A percentile compares a stretch with the other conserved stretches of the same genome.
phyloP scores from a whole-genome alignment of 2,113 vertebrate genomes.

The Garra rufa region DNA sequence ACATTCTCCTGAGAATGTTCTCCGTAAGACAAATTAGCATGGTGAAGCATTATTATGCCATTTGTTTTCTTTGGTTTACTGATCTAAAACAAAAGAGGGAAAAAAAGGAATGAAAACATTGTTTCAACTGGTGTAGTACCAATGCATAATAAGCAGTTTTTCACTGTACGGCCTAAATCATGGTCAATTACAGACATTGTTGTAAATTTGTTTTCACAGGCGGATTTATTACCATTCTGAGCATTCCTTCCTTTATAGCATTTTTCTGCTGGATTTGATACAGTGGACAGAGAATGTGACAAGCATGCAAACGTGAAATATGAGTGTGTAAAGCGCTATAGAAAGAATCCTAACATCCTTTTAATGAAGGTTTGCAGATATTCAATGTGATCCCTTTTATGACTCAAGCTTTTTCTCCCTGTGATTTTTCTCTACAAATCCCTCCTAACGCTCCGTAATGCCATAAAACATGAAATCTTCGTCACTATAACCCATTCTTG shows the following conservation, averaged over 20 bases:
- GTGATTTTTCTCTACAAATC: constrained; percentile 35
- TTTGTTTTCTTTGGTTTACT: constrained; percentile 17
- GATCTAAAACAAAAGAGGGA: constrained; percentile 4
- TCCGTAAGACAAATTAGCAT: neutral
- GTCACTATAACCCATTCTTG: constrained; percentile 73
- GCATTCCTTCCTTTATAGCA: constrained; percentile 5
- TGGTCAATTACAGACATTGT: constrained; percentile 25
- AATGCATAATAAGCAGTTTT: constrained; percentile 17
- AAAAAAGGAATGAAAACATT: neutral
- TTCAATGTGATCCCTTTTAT: constrained; percentile 42
- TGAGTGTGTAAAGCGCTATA: neutral
- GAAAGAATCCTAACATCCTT: constrained; percentile 3
- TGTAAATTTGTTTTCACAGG: constrained; percentile 6
- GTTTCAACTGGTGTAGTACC: neutral
- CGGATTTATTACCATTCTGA: constrained; percentile 28
- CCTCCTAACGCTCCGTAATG: constrained; percentile 58
- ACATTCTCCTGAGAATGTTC: constrained; percentile 17
- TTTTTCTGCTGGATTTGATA: constrained; percentile 18
- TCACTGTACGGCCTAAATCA: constrained; percentile 19
- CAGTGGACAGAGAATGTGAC: constrained; percentile 21
- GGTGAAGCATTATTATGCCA: neutral
- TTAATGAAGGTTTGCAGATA: constrained; percentile 7
- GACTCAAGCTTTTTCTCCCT: constrained; percentile 38
- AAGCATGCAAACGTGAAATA: constrained; percentile 19
- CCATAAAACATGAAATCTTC: constrained; percentile 75